These are phyloP conservation scores for Nasonia oneida DNA, from an alignment of 2,888 invertebrate genomes.

Conservation along the genomic window DNA sequence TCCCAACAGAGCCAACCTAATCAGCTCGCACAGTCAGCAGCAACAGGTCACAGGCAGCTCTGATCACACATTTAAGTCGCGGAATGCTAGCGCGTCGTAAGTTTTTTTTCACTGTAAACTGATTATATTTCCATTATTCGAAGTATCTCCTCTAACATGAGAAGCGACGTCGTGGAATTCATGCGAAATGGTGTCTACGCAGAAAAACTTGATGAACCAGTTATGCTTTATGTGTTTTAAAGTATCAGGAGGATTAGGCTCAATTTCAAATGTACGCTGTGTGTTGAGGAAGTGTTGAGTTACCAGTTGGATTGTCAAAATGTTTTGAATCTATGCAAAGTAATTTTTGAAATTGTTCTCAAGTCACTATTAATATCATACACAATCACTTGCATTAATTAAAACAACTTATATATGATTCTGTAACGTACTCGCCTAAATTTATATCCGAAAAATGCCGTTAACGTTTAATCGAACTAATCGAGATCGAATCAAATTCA, in stretches of 20 bases:
- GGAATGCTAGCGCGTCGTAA: constrained; percentile 75
- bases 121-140: constrained; percentile 45
- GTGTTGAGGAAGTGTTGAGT: neutral
- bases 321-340: neutral
- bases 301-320: neutral
- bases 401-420: neutral
- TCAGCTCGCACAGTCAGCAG: constrained; percentile 69
- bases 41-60: constrained; percentile 69
- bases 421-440: neutral
- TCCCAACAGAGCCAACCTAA: constrained; percentile 73
- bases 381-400: neutral
- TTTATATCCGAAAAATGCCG: neutral
- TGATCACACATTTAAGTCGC: constrained; percentile 74
- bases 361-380: neutral
- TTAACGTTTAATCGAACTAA: neutral
- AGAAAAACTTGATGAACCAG: constrained; percentile 33
- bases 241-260: constrained; percentile 3
- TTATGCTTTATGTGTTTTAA: constrained; percentile 13
- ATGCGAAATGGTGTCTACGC: constrained; percentile 26
- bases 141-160: neutral
- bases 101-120: constrained; percentile 56
- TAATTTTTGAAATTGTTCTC: neutral
- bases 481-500: neutral
- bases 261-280: constrained; percentile 8
- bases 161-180: neutral